Conservation (phyloP, 2,797 vertebrate species). For the Orientallactaga sibirica region DNA sequence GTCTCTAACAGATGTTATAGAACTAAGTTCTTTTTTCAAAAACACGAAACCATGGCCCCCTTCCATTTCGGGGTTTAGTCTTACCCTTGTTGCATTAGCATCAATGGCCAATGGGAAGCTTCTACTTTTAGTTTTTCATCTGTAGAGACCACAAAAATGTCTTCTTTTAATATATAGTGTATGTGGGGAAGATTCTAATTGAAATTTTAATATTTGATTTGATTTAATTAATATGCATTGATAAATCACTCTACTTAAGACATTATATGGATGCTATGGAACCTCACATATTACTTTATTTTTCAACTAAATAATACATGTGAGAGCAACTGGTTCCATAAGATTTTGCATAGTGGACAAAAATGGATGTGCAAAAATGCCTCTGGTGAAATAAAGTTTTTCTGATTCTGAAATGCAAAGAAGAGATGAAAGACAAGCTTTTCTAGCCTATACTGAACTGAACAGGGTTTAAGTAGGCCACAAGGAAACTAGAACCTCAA, state of each 20-base stretch:
- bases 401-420: conserved; percentile 50
- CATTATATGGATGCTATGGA: background rate
- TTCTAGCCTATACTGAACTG: background rate
- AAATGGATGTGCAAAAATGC: conserved; percentile 52
- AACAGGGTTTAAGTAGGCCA: background rate
- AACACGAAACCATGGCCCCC: background rate
- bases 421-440: conserved; percentile 24
- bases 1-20: background rate
- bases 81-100: background rate
- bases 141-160: background rate
- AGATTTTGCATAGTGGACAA: background rate
- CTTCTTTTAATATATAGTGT: background rate
- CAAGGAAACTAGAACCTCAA: conserved; percentile 10
- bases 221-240: conserved; percentile 22
- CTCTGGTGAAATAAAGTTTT: conserved; percentile 35
- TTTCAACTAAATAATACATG: background rate
- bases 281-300: background rate
- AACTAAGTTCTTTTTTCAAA: background rate
- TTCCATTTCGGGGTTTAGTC: background rate
- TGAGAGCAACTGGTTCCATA: background rate
- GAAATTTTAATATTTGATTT: conserved; percentile 15
- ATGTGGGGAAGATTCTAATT: background rate
- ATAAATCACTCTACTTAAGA: background rate
- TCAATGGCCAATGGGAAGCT: background rate
- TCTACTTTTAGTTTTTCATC: conserved; percentile 27